phyloP scores from a whole-genome alignment of 1,140 invertebrate genomes.

The Aethina tumida region DNA sequence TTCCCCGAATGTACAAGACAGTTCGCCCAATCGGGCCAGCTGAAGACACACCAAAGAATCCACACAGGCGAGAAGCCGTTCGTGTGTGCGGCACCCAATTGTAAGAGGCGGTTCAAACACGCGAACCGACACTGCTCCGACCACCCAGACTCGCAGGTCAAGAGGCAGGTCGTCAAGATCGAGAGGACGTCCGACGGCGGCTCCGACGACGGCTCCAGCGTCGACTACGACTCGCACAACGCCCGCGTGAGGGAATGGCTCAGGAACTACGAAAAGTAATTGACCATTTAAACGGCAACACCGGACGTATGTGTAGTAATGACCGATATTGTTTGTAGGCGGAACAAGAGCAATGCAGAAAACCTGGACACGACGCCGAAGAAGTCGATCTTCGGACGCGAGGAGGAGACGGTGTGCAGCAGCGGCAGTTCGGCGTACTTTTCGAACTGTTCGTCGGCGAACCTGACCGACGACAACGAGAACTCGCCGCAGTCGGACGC shows the following conservation, averaged over 20 bases:
- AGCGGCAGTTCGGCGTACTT: slow-evolving; percentile 19
- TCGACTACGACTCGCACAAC: slow-evolving; percentile 30
- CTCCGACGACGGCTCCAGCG: slow-evolving; percentile 31
- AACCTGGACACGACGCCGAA: slow-evolving; percentile 28
- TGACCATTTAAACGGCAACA: no score
- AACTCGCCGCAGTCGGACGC: slow-evolving; percentile 24
- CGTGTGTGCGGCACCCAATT: slow-evolving; percentile 56
- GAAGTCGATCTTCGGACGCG: slow-evolving; percentile 21
- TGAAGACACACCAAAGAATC: slow-evolving; percentile 73
- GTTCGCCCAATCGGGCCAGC: slow-evolving; percentile 75
- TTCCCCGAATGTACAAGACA: slow-evolving; percentile 65
- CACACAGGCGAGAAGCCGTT: slow-evolving; percentile 81
- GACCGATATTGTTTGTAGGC: slow-evolving; percentile 15
- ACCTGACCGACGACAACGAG: slow-evolving; percentile 21
- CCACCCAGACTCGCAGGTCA: slow-evolving; percentile 49
- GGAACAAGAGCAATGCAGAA: slow-evolving; percentile 19
- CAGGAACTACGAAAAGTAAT: slow-evolving; percentile 44
- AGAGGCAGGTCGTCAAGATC: slow-evolving; percentile 44
- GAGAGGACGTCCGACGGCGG: slow-evolving; percentile 38
- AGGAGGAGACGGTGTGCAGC: slow-evolving; percentile 21
- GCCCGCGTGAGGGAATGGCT: slow-evolving; percentile 31
- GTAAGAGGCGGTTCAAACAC: slow-evolving; percentile 66
- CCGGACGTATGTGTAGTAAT: no score
- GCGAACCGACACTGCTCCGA: slow-evolving; percentile 67
- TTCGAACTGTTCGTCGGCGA: slow-evolving; percentile 18